phyloP scores from a whole-genome alignment of 2,888 invertebrate genomes.

The Rhagophthalmus giganteus region DNA sequence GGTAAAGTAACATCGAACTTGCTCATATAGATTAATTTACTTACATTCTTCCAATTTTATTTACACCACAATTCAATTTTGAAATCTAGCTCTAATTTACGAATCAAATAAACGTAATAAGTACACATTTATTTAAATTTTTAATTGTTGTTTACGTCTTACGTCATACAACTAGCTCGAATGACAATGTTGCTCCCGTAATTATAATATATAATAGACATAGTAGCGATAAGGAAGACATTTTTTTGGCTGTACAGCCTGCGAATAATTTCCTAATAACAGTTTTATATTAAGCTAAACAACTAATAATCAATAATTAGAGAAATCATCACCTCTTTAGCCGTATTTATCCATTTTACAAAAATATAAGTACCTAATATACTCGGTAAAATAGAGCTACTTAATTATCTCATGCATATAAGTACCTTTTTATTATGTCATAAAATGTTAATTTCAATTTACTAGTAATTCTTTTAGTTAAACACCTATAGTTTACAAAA shows the following conservation, averaged over 20 bases:
- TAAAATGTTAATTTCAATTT: constrained; percentile 11
- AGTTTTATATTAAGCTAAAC: constrained; percentile 44
- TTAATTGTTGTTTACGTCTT: constrained; percentile 23
- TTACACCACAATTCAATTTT: constrained; percentile 10
- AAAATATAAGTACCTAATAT: constrained; percentile 31
- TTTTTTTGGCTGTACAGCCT: constrained; percentile 51
- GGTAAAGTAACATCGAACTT: constrained; percentile 14
- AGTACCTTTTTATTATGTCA: constrained; percentile 10
- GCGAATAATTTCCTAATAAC: constrained; percentile 50
- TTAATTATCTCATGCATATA: constrained; percentile 22
- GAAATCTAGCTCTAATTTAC: constrained; percentile 23
- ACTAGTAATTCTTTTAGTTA: constrained; percentile 9
- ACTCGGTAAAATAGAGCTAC: constrained; percentile 29
- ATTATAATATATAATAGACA: constrained; percentile 42
- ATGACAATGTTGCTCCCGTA: constrained; percentile 44
- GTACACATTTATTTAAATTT: constrained; percentile 5
- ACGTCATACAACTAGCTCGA: constrained; percentile 36
- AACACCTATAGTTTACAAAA: constrained; percentile 18
- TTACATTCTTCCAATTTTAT: constrained; percentile 6
- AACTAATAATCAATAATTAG: constrained; percentile 30
- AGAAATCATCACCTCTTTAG: constrained; percentile 28
- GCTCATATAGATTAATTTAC: constrained; percentile 4
- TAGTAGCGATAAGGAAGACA: constrained; percentile 51
- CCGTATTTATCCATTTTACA: constrained; percentile 28
- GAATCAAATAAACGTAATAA: constrained; percentile 9